Evolutionary conservation across 2,113 vertebrate species (phyloP), one percentile per base, ranked within the genome.

Genomic region (Turnix velox): DNA sequence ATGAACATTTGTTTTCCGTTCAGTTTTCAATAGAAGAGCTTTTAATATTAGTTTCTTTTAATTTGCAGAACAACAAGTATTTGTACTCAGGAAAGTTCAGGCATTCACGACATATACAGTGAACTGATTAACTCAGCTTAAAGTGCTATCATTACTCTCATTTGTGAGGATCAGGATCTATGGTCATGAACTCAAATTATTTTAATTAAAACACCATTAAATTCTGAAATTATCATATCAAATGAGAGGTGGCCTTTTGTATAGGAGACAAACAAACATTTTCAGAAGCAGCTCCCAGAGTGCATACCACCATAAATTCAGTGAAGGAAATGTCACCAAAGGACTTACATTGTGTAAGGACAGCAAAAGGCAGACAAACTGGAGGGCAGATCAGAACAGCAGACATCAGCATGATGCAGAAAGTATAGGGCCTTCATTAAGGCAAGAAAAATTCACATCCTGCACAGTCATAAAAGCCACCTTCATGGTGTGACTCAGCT

Each of bases 161-260:
- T 84, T 96, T 96, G 79, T 80, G 68, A 66, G 55, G 52, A 43
- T 69, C 63, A n/a, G 63, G 82, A 92, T 93, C 80, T 92, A 84
- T 94, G 88, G 82, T 96, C 83, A 96, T 86, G 88, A 97, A 84
- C 74, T 93, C 51, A 83, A 96, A 96, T 95, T 67, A 97, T 90
- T 97, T 96, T 93, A 95, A 87, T 95, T 95, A 96, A 92, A 97
- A 62, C 62, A 82, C 82, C 54, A 84, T 93, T 95, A 95, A 66
- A 51, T 95, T 94, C 89, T 74, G 68, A 96, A 95, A 96, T 97
- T 96, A 96, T 33, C 88, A 89, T 91, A 92, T 88, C 87, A 96
- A 94, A 93, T 84, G 69, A 93, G 68, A 96, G 81, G 66, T 91
- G 30, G 18, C 22, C 80, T 91, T 95, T 71, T 89, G 45, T 49